phyloP scores from a whole-genome alignment of 2,888 invertebrate genomes.

The Platycheirus albimanus region DNA sequence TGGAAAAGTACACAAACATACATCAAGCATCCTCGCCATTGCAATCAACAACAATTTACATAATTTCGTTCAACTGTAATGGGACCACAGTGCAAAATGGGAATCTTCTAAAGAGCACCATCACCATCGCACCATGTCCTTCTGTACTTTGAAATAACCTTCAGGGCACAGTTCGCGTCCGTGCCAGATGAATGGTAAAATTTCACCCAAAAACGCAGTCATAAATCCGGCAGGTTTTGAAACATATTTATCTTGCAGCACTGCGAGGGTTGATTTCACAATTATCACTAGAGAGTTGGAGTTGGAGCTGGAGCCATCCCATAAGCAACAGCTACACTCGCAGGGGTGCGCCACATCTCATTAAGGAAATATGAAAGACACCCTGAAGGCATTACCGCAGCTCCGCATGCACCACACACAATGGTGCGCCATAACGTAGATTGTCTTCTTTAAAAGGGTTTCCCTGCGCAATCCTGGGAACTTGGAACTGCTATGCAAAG shows the following conservation, averaged over 20 bases:
- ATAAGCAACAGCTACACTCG: too few relatives aligned
- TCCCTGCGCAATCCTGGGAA: conserved; percentile 25
- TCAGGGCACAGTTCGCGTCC: conserved; percentile 46
- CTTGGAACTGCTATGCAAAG: too few relatives aligned
- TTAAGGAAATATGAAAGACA: conserved; percentile 70
- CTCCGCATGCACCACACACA: conserved; percentile 24
- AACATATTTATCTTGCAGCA: conserved; percentile 54
- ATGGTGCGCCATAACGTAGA: conserved; percentile 31
- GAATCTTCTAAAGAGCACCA: background rate
- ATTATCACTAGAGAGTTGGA: conserved; percentile 73
- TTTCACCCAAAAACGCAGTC: conserved; percentile 64
- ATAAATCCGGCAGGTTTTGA: conserved; percentile 64
- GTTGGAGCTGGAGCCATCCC: conserved; percentile 37
- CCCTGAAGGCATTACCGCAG: conserved; percentile 54
- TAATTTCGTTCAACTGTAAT: conserved; percentile 53
- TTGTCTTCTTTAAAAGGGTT: conserved; percentile 27
- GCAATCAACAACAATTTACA: conserved; percentile 73
- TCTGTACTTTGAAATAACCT: conserved; percentile 10
- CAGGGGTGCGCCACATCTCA: conserved; percentile 65
- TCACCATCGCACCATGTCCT: background rate
- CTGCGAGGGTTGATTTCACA: conserved; percentile 48
- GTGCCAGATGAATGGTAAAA: conserved; percentile 60
- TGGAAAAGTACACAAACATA: conserved; percentile 23
- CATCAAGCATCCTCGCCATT: conserved; percentile 29
- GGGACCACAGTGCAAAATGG: conserved; percentile 37